Conservation (phyloP, 2,113 vertebrate genomes). For the Jacana jacana region DNA sequence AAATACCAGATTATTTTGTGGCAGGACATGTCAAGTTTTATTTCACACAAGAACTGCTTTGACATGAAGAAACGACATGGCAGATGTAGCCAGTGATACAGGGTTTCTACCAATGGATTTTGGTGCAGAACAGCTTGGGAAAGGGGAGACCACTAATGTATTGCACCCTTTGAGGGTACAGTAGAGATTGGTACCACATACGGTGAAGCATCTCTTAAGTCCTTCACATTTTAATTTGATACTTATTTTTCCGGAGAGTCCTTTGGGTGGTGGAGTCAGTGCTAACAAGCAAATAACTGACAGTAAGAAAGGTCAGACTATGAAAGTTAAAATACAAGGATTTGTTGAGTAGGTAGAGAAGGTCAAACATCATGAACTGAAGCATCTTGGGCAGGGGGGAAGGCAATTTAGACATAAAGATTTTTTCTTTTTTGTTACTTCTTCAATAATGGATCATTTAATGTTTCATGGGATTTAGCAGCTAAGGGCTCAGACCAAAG, state of each 20-base stretch:
- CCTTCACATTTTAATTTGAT: background rate
- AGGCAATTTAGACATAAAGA: background rate
- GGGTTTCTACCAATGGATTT: background rate
- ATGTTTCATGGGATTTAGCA: background rate
- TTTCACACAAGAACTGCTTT: background rate
- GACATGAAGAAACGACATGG: background rate
- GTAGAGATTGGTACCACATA: background rate
- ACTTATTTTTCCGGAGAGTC: background rate
- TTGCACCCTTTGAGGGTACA: background rate
- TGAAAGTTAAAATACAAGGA: background rate
- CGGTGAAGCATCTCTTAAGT: background rate
- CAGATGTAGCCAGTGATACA: background rate
- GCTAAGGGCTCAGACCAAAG: background rate
- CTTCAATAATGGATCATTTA: background rate
- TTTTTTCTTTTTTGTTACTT: background rate
- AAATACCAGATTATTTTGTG: background rate
- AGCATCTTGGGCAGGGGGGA: background rate
- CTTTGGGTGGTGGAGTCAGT: background rate
- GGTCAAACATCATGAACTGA: slow-evolving; percentile 10
- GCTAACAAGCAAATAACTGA: background rate
- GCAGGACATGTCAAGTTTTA: background rate
- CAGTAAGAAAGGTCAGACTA: slow-evolving; percentile 26
- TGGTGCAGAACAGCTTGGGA: background rate
- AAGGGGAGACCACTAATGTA: background rate
- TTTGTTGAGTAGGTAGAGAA: slow-evolving; percentile 6